Evolutionary conservation across 2,797 vertebrate species (phyloP), one percentile per base, ranked within the genome.

Genomic region (Esox masquinongy): DNA sequence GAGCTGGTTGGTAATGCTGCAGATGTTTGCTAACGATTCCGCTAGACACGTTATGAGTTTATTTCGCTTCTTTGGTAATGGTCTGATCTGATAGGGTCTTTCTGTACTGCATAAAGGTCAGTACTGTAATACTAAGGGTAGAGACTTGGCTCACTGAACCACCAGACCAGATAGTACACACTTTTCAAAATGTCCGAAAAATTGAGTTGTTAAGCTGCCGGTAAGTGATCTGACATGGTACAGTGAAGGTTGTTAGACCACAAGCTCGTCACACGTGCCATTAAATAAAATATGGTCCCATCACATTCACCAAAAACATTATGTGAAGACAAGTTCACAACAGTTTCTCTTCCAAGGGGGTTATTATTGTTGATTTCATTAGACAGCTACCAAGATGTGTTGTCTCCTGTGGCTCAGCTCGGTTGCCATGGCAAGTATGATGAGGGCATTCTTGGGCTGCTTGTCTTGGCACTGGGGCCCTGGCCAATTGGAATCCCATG

Each of bases 381-480:
- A 67, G 71, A 61, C 22, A 29, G 63, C 11, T 26, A 77, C 64
- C 78, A 71, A 76, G 74, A 59, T 70, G 63, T 89, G 91, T 92
- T 75, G 70, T 81, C 78, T 79, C 53, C 77, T 68, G 19, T 34
- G 43, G 43, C 70, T 76, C 90, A 91, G 86, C 89, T 86, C 88
- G 89, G 91, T 93, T 93, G 86, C 90, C 89, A 90, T 88, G 84
- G 90, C 91, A 88, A 91, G 90, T 91, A 85, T 91, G 88, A 88
- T 85, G 90, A 93, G 88, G 87, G 85, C 91, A 94, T 95, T 92
- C 92, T 92, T 94, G 87, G 80, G 74, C 89, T 93, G 93, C 94
- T 95, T 94, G 92, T 90, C 89, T 95, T 95, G 94, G 94, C 93
- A 93, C 89, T 86, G 77, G 73, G 86, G 86, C 87, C 85, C 83